Evolutionary conservation across 92 coral and sea anemone genomes (phyloP).

Genomic region (Heliopora coerulea): DNA sequence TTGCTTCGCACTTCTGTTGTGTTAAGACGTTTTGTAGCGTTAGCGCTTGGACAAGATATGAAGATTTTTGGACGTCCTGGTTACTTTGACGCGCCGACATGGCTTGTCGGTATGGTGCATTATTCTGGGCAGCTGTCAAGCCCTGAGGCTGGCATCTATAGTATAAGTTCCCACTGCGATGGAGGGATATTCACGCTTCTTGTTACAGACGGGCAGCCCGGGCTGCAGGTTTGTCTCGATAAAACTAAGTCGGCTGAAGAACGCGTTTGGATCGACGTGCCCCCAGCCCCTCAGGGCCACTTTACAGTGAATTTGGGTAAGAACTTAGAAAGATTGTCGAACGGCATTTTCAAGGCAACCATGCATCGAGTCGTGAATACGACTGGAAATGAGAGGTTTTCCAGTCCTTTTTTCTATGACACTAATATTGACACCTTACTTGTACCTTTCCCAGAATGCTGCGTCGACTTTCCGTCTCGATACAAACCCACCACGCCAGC

Average conservation of each 20-base stretch:
- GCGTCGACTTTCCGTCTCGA: not conserved
- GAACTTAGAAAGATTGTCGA: constrained; percentile 1
- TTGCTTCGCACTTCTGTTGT: constrained; percentile 1
- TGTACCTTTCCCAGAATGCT: not conserved
- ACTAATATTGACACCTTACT: not conserved
- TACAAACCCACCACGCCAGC: constrained; percentile 4
- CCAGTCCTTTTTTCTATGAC: constrained; percentile 30
- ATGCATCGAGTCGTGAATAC: constrained; percentile 29
- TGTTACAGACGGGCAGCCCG: constrained; percentile 2
- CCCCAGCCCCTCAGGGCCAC: not conserved
- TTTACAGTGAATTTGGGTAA: constrained; percentile 4
- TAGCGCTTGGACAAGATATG: constrained; percentile 8
- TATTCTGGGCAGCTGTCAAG: not conserved
- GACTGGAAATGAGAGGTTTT: constrained; percentile 23
- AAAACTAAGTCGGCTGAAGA: not conserved
- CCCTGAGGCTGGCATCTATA: not conserved
- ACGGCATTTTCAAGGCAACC: not conserved
- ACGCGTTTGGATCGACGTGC: not conserved
- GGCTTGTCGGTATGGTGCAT: constrained; percentile 11
- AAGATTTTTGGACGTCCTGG: not conserved
- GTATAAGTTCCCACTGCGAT: constrained; percentile 5
- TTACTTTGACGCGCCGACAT: not conserved
- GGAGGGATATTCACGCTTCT: constrained; percentile 3
- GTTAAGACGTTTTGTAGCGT: not conserved
- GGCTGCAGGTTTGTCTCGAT: constrained; percentile 1